Percentiles rank a stretch among this genome's conserved stretches.
Conservation (phyloP, 1,140 invertebrate species). For the Rhynchophorus ferrugineus region DNA sequence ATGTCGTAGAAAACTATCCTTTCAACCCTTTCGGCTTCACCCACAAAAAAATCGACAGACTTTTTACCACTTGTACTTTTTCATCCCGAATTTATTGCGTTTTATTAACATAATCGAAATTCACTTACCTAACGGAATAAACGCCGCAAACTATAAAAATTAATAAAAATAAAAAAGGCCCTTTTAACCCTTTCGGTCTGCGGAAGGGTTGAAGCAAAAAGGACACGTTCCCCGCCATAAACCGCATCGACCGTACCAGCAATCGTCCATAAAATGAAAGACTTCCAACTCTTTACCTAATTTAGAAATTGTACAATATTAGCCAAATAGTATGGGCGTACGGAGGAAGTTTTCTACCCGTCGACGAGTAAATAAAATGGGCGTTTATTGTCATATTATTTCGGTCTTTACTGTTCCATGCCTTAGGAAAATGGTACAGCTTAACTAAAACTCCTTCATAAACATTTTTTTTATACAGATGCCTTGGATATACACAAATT, state of each 20-base stretch:
- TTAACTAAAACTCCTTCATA: too few relatives aligned
- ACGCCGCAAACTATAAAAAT: not conserved
- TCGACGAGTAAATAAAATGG: not conserved
- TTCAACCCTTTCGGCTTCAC: too few relatives aligned
- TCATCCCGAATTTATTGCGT: too few relatives aligned
- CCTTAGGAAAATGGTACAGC: too few relatives aligned
- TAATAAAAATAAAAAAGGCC: not conserved
- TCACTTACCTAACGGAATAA: not conserved
- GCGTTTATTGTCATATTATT: not conserved
- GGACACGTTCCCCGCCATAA: not conserved
- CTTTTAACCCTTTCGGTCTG: not conserved
- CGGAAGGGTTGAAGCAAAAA: too few relatives aligned
- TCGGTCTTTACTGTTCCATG: too few relatives aligned
- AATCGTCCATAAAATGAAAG: not conserved
- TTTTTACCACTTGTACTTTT: too few relatives aligned
- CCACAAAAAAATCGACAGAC: too few relatives aligned
- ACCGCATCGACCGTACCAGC: not conserved
- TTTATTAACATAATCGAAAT: too few relatives aligned
- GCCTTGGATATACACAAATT: too few relatives aligned
- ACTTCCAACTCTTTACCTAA: not conserved
- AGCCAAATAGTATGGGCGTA: not conserved
- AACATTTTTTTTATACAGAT: too few relatives aligned
- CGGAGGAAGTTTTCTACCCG: not conserved
- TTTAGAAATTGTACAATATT: not conserved
- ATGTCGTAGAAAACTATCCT: too few relatives aligned